phyloP scores from a whole-genome alignment of 2,113 vertebrate genomes.

The Mionectes macconnelli region DNA sequence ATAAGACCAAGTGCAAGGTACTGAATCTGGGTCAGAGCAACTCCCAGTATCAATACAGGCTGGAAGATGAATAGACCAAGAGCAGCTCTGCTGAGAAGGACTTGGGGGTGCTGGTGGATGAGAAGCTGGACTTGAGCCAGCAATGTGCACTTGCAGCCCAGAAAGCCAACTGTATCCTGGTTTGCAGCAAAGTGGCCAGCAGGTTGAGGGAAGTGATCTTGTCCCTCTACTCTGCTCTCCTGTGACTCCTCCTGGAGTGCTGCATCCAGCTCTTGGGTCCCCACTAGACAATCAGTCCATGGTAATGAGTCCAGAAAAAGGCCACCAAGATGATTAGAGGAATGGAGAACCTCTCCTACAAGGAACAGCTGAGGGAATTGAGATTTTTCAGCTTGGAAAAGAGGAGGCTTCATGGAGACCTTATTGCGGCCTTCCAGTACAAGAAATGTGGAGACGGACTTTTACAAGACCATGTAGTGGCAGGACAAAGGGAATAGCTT shows the following conservation, averaged over 20 bases:
- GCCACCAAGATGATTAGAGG: neutral
- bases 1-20: too few relatives aligned
- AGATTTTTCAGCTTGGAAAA: neutral
- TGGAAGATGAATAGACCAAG: neutral
- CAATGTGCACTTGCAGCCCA: neutral
- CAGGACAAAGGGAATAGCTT: too few relatives aligned
- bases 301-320: fast-evolving
- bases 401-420: neutral
- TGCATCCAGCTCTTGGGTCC: neutral
- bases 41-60: neutral
- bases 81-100: neutral
- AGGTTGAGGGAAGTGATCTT: neutral
- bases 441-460: neutral
- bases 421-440: neutral
- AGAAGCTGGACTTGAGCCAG: neutral
- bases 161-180: fast-evolving
- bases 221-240: neutral
- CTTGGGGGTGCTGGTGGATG: neutral
- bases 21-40: neutral
- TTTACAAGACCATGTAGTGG: neutral
- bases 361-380: neutral
- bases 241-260: neutral
- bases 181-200: neutral
- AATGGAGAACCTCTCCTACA: fast-evolving
- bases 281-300: fast-evolving